phyloP scores from a whole-genome alignment of 1,140 invertebrate species.

The Lordiphosa clarofinis region DNA sequence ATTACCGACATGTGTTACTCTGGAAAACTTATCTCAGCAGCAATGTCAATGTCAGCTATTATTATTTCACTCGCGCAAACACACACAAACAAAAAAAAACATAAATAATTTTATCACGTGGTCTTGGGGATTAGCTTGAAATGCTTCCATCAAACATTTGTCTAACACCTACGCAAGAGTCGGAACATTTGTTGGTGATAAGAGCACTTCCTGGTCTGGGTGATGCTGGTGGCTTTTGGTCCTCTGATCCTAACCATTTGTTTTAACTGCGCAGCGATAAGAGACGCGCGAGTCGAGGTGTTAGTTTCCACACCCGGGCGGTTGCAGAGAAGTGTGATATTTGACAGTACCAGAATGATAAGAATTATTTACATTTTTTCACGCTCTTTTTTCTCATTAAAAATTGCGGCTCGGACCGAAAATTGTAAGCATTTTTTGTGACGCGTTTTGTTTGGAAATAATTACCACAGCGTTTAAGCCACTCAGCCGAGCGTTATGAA shows the following conservation, averaged over 20 bases:
- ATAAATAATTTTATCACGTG: constrained; percentile 57
- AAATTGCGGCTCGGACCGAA: constrained; percentile 58
- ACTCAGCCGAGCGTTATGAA: constrained; percentile 71
- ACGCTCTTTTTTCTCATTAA: constrained; percentile 62
- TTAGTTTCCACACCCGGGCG: constrained; percentile 57
- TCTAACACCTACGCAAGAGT: constrained; percentile 56
- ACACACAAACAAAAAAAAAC: constrained; percentile 9
- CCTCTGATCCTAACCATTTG: constrained; percentile 45
- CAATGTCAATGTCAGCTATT: constrained; percentile 70
- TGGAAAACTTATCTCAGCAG: constrained; percentile 7
- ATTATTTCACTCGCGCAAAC: constrained; percentile 43
- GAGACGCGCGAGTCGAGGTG: constrained; percentile 42
- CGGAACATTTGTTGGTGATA: constrained; percentile 33
- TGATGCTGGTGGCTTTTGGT: constrained; percentile 21
- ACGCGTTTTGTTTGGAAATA: constrained; percentile 56
- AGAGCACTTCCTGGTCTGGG: constrained; percentile 54
- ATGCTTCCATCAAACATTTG: constrained; percentile 61
- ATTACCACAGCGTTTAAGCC: constrained; percentile 74
- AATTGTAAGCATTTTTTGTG: constrained; percentile 38
- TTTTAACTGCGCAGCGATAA: constrained; percentile 43
- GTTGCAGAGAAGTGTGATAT: constrained; percentile 60
- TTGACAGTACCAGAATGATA: constrained; percentile 69
- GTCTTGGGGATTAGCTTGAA: constrained; percentile 61
- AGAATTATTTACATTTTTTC: constrained; percentile 68
- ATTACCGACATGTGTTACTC: constrained; percentile 68